Percentiles rank a stretch among this genome's conserved stretches.
These are phyloP conservation scores for Neria commutata DNA, from an alignment of 2,888 invertebrate species.

Conservation along the genomic window DNA sequence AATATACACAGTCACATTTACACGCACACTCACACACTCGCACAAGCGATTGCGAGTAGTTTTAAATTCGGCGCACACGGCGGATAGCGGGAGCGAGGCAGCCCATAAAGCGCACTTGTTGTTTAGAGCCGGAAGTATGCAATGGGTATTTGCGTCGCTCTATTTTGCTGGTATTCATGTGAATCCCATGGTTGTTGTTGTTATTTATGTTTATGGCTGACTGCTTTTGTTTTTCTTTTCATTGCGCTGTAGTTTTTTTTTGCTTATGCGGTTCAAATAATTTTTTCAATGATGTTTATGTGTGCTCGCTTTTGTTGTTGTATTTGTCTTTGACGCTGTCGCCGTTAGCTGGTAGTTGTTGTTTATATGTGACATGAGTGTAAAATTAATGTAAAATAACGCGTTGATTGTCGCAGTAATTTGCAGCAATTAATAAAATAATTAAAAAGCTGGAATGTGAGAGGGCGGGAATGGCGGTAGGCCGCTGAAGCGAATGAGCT, in stretches of 20 bases:
- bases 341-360: no score
- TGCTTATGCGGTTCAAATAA: slow-evolving; percentile 14
- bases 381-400: not conserved
- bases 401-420: no score
- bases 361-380: no score
- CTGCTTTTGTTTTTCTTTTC: slow-evolving; percentile 11
- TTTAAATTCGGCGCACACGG: not conserved
- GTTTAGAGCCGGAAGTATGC: slow-evolving; percentile 25
- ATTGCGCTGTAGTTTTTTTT: slow-evolving; percentile 9
- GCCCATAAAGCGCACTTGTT: slow-evolving; percentile 21
- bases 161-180: no score
- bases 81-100: not conserved
- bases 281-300: not conserved
- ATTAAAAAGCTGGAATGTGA: not conserved
- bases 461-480: no score
- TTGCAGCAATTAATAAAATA: not conserved
- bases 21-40: slow-evolving; percentile 1
- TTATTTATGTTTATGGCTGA: not conserved
- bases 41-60: slow-evolving; percentile 6
- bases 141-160: not conserved
- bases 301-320: not conserved
- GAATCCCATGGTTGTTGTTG: not conserved
- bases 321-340: no score
- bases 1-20: not conserved
- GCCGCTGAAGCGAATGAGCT: no score